Evolutionary conservation across 2,113 vertebrate genomes (phyloP), one percentile per base, ranked within the genome.

Genomic region (Ameiurus melas): DNA sequence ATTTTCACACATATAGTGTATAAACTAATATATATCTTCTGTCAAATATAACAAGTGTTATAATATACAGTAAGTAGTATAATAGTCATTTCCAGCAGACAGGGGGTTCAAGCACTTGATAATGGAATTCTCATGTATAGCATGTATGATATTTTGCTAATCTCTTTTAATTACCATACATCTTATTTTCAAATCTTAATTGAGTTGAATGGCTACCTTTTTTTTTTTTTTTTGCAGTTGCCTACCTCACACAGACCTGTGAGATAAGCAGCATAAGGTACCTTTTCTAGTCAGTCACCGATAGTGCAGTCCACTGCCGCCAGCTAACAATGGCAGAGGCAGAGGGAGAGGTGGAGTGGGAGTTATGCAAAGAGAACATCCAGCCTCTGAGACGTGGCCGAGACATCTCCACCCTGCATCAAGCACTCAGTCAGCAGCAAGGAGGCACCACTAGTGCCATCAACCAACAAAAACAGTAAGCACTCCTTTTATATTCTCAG

Each of bases 331-430:
- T 97, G 97, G 96, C 96, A 0, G 93, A 96, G 97, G 96, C 96
- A 0, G 93, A 96, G 89, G 94, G 96, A 71, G 96, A 94, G 90
- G 94, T 94, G 19, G 98, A 99, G 77, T 99, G 98, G 98, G 98
- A 99, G 90, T 94, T 99, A 51, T 96, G 97, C 94, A 99, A 99
- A 92, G 98, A 99, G 94, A 99, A 99, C 14, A 98, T 99, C 57
- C 98, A 98, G 90, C 98, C 98, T 6, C 94, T 99, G 68, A 94
- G 95, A 14, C 96, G 96, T 6, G 98, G 98, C 0, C 93, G 97
- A 47, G 91, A 91, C 82, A 96, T 98, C 91, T 95, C 97, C 22
- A 95, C 95, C 20, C 93, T 99, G 85, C 96, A 97, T 39, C 96
- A 97, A 89, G 98, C 96, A 0, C 92, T 99, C 90, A 94, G 95